A percentile compares a stretch with the other conserved stretches of the same genome.
Evolutionary conservation across 2,797 vertebrate species (phyloP).

Genomic region (Mus minutoides): DNA sequence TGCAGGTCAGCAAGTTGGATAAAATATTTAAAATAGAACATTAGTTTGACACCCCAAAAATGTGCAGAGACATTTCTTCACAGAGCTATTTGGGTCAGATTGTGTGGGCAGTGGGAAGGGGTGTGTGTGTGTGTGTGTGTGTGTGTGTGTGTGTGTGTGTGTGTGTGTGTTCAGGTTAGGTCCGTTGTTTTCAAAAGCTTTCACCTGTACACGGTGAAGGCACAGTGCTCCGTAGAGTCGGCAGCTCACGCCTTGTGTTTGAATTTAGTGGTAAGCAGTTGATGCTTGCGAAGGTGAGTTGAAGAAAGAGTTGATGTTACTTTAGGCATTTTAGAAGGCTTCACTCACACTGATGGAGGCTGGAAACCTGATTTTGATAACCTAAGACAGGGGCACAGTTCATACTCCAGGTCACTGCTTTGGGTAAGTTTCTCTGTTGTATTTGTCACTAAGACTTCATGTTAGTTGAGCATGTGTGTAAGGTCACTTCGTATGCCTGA

Average conservation of each 20-base stretch:
- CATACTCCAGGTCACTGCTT: background rate
- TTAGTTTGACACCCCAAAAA: conserved; percentile 27
- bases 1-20: conserved; percentile 23
- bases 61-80: conserved; percentile 47
- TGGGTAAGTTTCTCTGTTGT: background rate
- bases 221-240: conserved; percentile 28
- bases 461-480: background rate
- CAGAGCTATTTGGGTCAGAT: background rate
- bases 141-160: no score
- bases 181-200: conserved; percentile 53
- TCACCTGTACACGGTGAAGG: conserved; percentile 41
- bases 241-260: conserved; percentile 18
- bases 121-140: no score
- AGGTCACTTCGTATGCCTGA: background rate
- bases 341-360: background rate
- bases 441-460: conserved; percentile 58
- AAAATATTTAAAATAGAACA: conserved; percentile 54
- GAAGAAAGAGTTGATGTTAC: conserved; percentile 20
- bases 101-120: background rate
- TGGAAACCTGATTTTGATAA: conserved; percentile 41
- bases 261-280: conserved; percentile 47
- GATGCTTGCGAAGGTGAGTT: conserved; percentile 21
- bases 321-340: conserved; percentile 47
- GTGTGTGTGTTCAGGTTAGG: conserved; percentile 46
- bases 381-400: conserved; percentile 5